Evolutionary conservation across 23 tunicate species (phyloP), one percentile per base, ranked within the genome.

Genomic region (Phallusia fumigata): DNA sequence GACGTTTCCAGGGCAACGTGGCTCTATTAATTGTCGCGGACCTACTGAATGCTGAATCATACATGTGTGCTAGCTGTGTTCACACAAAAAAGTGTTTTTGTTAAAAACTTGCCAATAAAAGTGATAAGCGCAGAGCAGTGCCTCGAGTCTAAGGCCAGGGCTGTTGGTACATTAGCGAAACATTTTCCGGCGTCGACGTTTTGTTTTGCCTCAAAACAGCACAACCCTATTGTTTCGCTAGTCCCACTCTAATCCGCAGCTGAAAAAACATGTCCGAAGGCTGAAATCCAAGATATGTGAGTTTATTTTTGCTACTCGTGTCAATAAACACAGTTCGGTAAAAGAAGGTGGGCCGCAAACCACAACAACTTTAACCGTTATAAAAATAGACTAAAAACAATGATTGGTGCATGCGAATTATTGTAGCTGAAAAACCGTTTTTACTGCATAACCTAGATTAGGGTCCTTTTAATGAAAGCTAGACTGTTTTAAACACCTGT

Each of bases 201-300:
- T 2, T 58, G 69, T 58, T 58, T 58, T 58, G 69, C 69, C 69
- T 58, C 69, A 58, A 58, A 58, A 58, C 69, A 58, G 69, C 10
- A 10, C 10, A 3, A 10, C 13, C 15, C 16, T 58, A 21, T 58
- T 58, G 69, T 58, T 58, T 58, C 13, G 26, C 3, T 16, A 58
- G 69, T 1, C n/a, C 69, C 26, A 24, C 69, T 22, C 69, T 24
- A 58, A 58, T 21, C 16, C 69, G 69, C 69, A 58, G 28, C 26
- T 24, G 69, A 24, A 58, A 24, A 58, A 24, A 5, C 69, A 40
- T 40, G 47, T 40, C 47, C n/a, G 47, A 3, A 40, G 10, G 47
- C 8, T 40, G 47, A 40, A 40, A 40, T 3, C 10, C 47, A 40
- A 40, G 47, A 5, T 3, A 5, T 40, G 47, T 40, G 10, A 40